These are phyloP conservation scores for Papilio xuthus DNA, from an alignment of 1,140 invertebrate genomes.

Conservation along the genomic window DNA sequence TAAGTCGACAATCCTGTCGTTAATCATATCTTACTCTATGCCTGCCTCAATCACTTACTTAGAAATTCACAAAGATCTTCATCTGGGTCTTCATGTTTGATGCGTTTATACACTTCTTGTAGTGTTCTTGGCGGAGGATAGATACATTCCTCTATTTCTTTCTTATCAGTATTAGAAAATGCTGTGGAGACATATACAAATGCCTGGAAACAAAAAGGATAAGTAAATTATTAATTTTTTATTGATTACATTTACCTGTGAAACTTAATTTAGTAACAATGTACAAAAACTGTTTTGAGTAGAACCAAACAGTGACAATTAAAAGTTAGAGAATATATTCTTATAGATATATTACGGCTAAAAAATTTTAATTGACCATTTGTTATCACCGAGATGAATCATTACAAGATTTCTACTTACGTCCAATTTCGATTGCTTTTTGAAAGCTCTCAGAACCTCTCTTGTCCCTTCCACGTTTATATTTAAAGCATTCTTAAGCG, in stretches of 20 bases:
- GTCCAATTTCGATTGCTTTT: not conserved
- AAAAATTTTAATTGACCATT: too few relatives aligned
- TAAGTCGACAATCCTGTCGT: too few relatives aligned
- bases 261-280: too few relatives aligned
- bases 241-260: too few relatives aligned
- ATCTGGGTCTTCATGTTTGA: not conserved
- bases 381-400: too few relatives aligned
- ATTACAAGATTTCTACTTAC: not conserved
- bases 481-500: constrained; percentile 26
- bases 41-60: not conserved
- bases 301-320: too few relatives aligned
- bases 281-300: too few relatives aligned
- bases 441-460: not conserved
- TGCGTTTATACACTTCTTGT: constrained; percentile 13
- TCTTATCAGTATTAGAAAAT: constrained; percentile 29
- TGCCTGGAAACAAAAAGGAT: constrained; percentile 2
- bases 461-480: constrained; percentile 20
- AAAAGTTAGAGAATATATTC: too few relatives aligned
- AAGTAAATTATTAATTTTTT: too few relatives aligned
- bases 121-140: constrained; percentile 29
- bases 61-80: constrained; percentile 11
- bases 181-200: constrained; percentile 15
- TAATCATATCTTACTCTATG: too few relatives aligned
- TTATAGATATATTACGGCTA: too few relatives aligned
- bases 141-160: constrained; percentile 25